Percentiles rank a stretch among this genome's conserved stretches.
Conservation (phyloP, 2,888 invertebrate species). For the Drosophila mercatorum region DNA sequence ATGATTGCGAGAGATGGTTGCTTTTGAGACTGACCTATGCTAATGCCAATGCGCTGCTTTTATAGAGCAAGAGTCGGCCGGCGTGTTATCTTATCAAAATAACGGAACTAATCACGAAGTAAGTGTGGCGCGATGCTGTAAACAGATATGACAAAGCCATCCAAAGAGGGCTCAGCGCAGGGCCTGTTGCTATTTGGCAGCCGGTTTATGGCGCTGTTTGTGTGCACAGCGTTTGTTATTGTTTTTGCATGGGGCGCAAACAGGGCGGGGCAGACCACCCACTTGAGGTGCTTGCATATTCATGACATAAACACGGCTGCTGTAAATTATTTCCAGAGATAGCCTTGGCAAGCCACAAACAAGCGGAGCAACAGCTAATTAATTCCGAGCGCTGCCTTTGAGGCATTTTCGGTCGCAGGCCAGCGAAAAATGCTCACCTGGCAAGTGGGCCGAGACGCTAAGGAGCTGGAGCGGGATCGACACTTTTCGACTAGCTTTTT, state of each 20-base stretch:
- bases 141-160: constrained; percentile 20
- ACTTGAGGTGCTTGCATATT: constrained; percentile 61
- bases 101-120: constrained; percentile 41
- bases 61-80: constrained; percentile 35
- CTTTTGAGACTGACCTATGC: constrained; percentile 52
- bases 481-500: constrained; percentile 23
- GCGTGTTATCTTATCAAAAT: constrained; percentile 54
- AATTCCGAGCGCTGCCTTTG: constrained; percentile 80
- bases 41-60: constrained; percentile 28
- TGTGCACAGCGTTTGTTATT: constrained; percentile 46
- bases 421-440: constrained; percentile 62
- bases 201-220: constrained; percentile 69
- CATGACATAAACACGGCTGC: constrained; percentile 66
- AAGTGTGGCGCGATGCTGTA: constrained; percentile 38
- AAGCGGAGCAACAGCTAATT: constrained; percentile 74
- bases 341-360: constrained; percentile 61
- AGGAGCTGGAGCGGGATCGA: constrained; percentile 12
- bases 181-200: constrained; percentile 44
- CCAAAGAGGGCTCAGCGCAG: constrained; percentile 3
- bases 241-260: constrained; percentile 30
- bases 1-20: constrained; percentile 27
- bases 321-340: constrained; percentile 72
- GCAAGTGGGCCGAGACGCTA: neutral
- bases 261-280: neutral
- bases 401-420: constrained; percentile 67